phyloP scores from a whole-genome alignment of 1,140 invertebrate genomes.

The Drosophila neocordata region DNA sequence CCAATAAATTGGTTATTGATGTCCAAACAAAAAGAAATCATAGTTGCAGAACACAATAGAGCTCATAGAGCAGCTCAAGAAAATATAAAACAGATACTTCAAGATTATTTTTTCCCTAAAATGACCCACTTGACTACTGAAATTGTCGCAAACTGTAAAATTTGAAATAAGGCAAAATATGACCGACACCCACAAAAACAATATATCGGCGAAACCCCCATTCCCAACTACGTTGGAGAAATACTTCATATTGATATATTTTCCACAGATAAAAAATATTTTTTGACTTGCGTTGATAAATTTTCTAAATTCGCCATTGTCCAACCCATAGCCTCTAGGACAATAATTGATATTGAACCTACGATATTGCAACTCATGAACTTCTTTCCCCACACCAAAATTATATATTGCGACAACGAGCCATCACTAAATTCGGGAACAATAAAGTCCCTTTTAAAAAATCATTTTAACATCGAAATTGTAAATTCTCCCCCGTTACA shows the following conservation, averaged over 20 bases:
- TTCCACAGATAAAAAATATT: neutral
- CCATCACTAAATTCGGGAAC: neutral
- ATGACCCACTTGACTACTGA: neutral
- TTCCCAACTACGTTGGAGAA: neutral
- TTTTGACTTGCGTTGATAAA: neutral
- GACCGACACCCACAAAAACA: neutral
- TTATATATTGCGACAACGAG: neutral
- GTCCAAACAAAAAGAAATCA: neutral
- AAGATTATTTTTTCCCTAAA: slow-evolving; percentile 4
- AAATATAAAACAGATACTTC: neutral
- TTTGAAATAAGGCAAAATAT: neutral
- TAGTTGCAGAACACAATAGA: neutral
- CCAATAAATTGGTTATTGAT: neutral
- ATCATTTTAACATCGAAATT: slow-evolving; percentile 1
- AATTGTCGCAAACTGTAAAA: neutral
- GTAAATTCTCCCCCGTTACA: neutral
- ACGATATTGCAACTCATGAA: neutral
- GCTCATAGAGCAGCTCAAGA: neutral
- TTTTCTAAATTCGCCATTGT: slow-evolving; percentile 1
- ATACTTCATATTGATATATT: neutral
- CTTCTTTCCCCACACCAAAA: neutral
- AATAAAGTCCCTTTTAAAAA: neutral
- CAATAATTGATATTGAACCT: neutral
- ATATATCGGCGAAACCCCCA: neutral
- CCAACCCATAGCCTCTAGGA: neutral